Percentiles rank a stretch among this genome's conserved stretches.
Conservation (phyloP, 2,888 invertebrate genomes). For the Podabrus alpinus region DNA sequence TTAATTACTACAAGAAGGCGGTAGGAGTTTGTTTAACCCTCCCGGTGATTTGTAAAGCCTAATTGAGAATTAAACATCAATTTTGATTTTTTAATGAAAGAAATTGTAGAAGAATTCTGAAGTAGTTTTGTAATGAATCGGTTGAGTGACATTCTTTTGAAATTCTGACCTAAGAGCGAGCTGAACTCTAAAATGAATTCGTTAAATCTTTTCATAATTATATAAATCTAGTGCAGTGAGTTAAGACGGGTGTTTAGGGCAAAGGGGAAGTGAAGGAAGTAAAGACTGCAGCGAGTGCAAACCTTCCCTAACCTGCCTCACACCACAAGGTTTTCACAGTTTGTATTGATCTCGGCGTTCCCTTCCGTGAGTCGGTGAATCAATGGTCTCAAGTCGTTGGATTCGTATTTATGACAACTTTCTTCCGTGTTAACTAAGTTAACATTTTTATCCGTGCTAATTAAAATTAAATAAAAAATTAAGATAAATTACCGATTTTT, state of each 20-base stretch:
- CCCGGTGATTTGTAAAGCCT: background rate
- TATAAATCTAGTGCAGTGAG: constrained; percentile 44
- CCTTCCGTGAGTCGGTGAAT: constrained; percentile 51
- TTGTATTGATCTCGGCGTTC: constrained; percentile 55
- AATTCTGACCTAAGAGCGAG: constrained; percentile 3
- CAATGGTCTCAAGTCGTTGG: constrained; percentile 53
- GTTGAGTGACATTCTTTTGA: constrained; percentile 5
- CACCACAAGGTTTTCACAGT: constrained; percentile 52
- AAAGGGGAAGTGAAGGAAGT: constrained; percentile 44
- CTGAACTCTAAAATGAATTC: constrained; percentile 1
- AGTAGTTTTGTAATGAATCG: constrained; percentile 3
- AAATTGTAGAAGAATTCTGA: background rate
- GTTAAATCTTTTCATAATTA: constrained; percentile 32
- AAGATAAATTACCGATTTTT: background rate
- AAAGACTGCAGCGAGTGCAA: constrained; percentile 54
- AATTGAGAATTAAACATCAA: background rate
- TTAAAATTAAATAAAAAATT: background rate
- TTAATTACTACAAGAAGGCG: background rate
- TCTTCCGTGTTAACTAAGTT: constrained; percentile 29
- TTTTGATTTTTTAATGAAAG: background rate
- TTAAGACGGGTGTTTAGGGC: constrained; percentile 41
- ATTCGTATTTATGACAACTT: constrained; percentile 43
- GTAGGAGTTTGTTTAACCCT: background rate
- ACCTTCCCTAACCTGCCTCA: constrained; percentile 55
- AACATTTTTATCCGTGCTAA: background rate